These are phyloP conservation scores for Metopia argyrocephala DNA, from an alignment of 2,888 invertebrate species.

Conservation along the genomic window DNA sequence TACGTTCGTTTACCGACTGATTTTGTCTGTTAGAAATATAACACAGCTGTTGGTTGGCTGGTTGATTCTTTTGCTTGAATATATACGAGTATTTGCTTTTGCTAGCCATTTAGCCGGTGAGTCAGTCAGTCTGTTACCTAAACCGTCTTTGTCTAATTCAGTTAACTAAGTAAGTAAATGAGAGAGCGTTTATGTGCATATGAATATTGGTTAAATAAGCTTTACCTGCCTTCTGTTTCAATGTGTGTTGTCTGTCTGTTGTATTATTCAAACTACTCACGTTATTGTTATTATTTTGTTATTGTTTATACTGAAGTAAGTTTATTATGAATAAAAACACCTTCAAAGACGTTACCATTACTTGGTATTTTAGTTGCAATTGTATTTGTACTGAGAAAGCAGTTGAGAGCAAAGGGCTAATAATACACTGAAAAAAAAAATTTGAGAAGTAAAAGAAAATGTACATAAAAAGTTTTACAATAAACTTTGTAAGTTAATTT, in stretches of 20 bases:
- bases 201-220: background rate
- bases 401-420: too few species aligned
- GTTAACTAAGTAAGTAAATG: background rate
- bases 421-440: too few species aligned
- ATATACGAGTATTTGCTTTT: slow-evolving; percentile 20
- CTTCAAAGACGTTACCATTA: background rate
- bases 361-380: too few species aligned
- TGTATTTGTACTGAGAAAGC: too few species aligned
- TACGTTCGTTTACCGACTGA: slow-evolving; percentile 48
- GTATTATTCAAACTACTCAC: background rate
- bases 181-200: background rate
- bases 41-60: slow-evolving; percentile 49
- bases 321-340: background rate
- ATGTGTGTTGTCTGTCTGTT: slow-evolving; percentile 6
- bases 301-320: background rate
- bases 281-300: background rate
- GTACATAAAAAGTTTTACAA: too few species aligned
- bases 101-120: slow-evolving; percentile 24
- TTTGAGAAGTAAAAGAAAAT: too few species aligned
- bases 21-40: slow-evolving; percentile 27
- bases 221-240: background rate
- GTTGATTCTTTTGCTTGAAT: slow-evolving; percentile 37
- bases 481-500: too few species aligned
- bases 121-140: slow-evolving; percentile 15
- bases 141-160: background rate